phyloP scores from a whole-genome alignment of 2,888 invertebrate species.

The Saturnia pavonia region DNA sequence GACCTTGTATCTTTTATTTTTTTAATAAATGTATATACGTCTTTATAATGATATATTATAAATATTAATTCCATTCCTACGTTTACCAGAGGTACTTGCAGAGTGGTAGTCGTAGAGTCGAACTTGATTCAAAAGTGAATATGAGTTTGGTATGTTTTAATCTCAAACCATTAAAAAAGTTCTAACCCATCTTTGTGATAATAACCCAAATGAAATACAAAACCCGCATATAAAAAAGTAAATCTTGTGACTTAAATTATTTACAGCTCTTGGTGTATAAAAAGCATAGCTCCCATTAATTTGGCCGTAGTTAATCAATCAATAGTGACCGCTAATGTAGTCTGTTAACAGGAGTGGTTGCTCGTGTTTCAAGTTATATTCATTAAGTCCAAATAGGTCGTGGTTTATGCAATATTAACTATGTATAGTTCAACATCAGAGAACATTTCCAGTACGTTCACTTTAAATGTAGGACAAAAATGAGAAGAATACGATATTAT shows the following conservation, averaged over 20 bases:
- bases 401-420: neutral
- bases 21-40: too few species aligned
- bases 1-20: too few species aligned
- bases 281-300: slow-evolving; percentile 31
- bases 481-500: too few species aligned
- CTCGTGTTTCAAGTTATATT: slow-evolving; percentile 19
- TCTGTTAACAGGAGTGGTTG: slow-evolving; percentile 19
- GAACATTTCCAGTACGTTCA: neutral
- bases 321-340: slow-evolving; percentile 28
- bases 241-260: neutral
- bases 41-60: too few species aligned
- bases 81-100: too few species aligned
- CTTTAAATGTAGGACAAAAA: neutral
- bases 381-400: slow-evolving; percentile 2
- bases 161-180: too few species aligned
- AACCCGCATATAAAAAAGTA: neutral
- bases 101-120: too few species aligned
- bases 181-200: too few species aligned
- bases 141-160: too few species aligned
- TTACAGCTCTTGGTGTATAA: slow-evolving; percentile 10
- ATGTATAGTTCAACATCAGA: neutral
- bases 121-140: too few species aligned
- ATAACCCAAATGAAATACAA: neutral
- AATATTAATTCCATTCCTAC: too few species aligned
- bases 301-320: slow-evolving; percentile 37